These are phyloP conservation scores for Agrypnus murinus DNA, from an alignment of 2,888 invertebrate species.

Conservation along the genomic window DNA sequence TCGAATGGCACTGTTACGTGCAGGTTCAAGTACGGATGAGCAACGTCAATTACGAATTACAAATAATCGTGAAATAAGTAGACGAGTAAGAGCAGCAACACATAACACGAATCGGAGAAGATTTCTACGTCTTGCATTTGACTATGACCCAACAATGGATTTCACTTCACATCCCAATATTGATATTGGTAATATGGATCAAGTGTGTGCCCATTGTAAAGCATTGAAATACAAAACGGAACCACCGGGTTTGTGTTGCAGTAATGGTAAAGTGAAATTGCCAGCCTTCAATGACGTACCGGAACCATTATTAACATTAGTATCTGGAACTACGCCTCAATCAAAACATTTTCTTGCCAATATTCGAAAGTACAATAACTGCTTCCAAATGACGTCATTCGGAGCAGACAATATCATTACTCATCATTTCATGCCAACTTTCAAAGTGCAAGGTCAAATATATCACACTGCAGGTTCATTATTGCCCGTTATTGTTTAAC, in stretches of 20 bases:
- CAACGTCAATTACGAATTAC: too few species aligned
- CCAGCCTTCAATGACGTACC: background rate
- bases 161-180: background rate
- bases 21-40: too few species aligned
- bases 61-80: too few species aligned
- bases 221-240: background rate
- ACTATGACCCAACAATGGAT: background rate
- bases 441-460: background rate
- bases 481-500: constrained; percentile 33
- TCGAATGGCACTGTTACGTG: too few species aligned
- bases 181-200: constrained; percentile 1
- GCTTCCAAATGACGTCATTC: constrained; percentile 52
- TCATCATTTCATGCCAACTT: constrained; percentile 9
- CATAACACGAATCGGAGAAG: too few species aligned
- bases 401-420: constrained; percentile 34
- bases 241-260: constrained; percentile 10
- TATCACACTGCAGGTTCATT: constrained; percentile 43
- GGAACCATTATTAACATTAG: background rate
- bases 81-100: too few species aligned
- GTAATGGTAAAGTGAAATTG: background rate
- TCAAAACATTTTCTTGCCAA: constrained; percentile 47
- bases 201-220: background rate
- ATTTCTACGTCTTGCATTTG: constrained; percentile 4
- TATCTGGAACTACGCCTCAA: constrained; percentile 36
- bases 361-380: constrained; percentile 43